A percentile compares a stretch with the other conserved stretches of the same genome.
Conservation (phyloP, 1,140 invertebrate species). For the Drosophila ercepeae region DNA sequence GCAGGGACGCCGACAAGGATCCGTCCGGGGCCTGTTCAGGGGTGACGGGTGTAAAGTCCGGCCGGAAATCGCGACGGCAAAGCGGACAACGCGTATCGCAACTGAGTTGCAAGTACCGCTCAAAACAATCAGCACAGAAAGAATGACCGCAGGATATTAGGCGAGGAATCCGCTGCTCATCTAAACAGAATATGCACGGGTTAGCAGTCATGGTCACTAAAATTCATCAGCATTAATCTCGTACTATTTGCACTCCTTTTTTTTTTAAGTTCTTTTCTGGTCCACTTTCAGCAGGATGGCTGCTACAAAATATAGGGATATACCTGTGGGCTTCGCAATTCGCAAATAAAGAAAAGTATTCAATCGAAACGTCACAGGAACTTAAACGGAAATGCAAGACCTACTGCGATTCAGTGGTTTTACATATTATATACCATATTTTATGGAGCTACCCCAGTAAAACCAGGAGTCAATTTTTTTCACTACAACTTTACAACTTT, state of each 20-base stretch:
- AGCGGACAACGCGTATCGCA: slow-evolving; percentile 52
- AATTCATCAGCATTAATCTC: not conserved
- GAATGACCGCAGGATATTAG: slow-evolving; percentile 55
- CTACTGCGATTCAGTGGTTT: not conserved
- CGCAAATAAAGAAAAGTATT: not conserved
- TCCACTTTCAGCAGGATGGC: slow-evolving; percentile 1
- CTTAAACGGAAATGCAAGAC: not conserved
- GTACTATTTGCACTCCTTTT: not conserved
- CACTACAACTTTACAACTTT: not conserved
- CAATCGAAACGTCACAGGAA: not conserved
- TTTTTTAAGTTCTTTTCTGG: not conserved
- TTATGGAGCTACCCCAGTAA: not conserved
- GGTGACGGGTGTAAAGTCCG: slow-evolving; percentile 5
- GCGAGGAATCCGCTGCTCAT: slow-evolving; percentile 51
- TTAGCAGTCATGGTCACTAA: slow-evolving; percentile 37
- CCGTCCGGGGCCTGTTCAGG: not conserved
- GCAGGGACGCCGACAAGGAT: not conserved
- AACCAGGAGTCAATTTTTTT: not conserved
- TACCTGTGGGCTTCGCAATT: not conserved
- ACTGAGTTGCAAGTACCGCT: slow-evolving; percentile 43
- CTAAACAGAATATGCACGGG: slow-evolving; percentile 69
- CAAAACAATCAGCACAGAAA: slow-evolving; percentile 54
- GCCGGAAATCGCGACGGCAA: slow-evolving; percentile 51
- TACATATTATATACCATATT: not conserved
- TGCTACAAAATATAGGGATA: slow-evolving; percentile 30